Evolutionary conservation across 1,140 invertebrate genomes (phyloP).

Genomic region (Heliconius eleuchia): DNA sequence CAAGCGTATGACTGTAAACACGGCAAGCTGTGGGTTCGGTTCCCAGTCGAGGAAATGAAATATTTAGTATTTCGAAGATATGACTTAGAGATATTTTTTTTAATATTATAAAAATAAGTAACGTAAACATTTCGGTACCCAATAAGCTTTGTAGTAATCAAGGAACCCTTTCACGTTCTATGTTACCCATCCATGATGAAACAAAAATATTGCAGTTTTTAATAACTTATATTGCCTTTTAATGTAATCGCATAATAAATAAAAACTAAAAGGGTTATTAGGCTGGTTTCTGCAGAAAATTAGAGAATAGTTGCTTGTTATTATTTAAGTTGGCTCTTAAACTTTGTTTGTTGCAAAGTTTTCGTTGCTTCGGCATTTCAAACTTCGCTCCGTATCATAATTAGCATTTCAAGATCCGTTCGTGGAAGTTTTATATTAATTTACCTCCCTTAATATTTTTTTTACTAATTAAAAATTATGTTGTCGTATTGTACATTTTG

Average conservation of each 20-base stretch:
- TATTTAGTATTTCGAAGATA: no score
- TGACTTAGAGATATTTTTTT: no score
- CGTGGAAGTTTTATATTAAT: slow-evolving; percentile 7
- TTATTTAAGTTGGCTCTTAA: slow-evolving; percentile 29
- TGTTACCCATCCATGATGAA: not conserved
- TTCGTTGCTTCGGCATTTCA: slow-evolving; percentile 24
- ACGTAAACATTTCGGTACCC: not conserved
- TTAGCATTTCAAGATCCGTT: slow-evolving; percentile 30
- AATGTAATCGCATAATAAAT: not conserved
- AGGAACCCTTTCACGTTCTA: not conserved
- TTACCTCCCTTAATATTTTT: not conserved
- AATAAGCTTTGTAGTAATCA: not conserved
- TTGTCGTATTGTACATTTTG: not conserved
- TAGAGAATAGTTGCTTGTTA: slow-evolving; percentile 23
- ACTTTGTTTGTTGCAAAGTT: slow-evolving; percentile 29
- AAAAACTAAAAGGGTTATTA: slow-evolving; percentile 17
- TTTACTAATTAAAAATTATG: slow-evolving; percentile 4
- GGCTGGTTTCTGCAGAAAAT: slow-evolving; percentile 24
- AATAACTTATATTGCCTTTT: not conserved
- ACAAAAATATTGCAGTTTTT: not conserved
- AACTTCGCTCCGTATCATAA: slow-evolving; percentile 26
- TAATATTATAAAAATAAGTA: not conserved
- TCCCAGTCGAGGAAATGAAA: no score
- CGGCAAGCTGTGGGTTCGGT: no score
- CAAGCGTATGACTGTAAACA: no score